A percentile compares a stretch with the other conserved stretches of the same genome.
phyloP scores from a whole-genome alignment of 1,140 invertebrate genomes.

The Anastrepha ludens region DNA sequence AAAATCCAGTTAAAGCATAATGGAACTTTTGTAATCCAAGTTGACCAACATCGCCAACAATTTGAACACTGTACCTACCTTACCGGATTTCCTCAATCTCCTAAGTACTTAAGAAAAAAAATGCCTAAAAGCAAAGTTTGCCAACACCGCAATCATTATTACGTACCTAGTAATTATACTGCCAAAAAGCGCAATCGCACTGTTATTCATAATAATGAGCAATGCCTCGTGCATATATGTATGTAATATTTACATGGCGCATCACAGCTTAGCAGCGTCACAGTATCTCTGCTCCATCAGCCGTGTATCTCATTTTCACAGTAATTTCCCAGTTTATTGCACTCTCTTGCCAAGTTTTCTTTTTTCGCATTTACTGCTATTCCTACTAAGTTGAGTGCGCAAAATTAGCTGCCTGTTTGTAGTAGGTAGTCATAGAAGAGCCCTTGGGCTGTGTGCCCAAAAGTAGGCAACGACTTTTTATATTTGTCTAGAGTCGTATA shows the following conservation, averaged over 20 bases:
- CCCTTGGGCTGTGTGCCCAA: not conserved
- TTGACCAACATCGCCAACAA: no score
- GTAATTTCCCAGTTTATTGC: conserved; percentile 3
- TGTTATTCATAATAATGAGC: no score
- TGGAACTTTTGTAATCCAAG: no score
- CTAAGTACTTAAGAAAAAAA: no score
- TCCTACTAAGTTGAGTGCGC: conserved; percentile 7
- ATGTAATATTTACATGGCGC: no score
- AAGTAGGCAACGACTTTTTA: conserved; percentile 20
- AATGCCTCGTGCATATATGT: no score
- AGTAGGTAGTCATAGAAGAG: not conserved
- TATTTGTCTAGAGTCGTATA: not conserved
- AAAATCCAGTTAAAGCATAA: no score
- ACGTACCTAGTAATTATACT: not conserved
- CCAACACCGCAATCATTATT: not conserved
- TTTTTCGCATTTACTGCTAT: not conserved
- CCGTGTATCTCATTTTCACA: not conserved
- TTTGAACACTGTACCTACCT: no score
- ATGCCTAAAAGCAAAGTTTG: not conserved
- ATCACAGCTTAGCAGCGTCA: not conserved
- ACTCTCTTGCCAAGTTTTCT: not conserved
- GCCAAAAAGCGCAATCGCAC: no score
- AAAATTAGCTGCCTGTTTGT: conserved; percentile 26
- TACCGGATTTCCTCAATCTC: no score
- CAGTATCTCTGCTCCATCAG: not conserved